phyloP scores from a whole-genome alignment of 2,113 vertebrate genomes.

The Cebus imitator region DNA sequence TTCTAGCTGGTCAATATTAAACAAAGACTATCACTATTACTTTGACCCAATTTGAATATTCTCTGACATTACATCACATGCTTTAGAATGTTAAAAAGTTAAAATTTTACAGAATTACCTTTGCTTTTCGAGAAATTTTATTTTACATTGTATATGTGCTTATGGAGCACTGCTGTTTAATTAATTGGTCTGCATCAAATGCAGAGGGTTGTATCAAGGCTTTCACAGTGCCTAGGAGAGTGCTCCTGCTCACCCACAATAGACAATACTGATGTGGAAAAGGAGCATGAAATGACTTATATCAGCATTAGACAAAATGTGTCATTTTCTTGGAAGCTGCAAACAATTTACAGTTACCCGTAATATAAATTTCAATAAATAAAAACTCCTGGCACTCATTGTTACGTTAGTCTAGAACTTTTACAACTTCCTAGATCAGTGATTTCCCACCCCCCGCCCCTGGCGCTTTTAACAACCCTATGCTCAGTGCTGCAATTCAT shows the following conservation, averaged over 20 bases:
- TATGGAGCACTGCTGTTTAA: not conserved
- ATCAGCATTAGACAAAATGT: not conserved
- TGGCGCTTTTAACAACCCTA: not conserved
- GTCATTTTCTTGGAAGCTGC: not conserved
- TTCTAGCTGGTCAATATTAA: not conserved
- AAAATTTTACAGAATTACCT: not conserved
- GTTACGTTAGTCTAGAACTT: conserved; percentile 49
- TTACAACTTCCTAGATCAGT: conserved; percentile 10
- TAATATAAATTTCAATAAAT: conserved; percentile 49
- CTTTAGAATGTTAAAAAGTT: not conserved
- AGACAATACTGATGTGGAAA: not conserved
- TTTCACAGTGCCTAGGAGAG: not conserved
- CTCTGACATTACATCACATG: not conserved
- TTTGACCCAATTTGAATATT: not conserved
- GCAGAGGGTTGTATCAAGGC: not conserved
- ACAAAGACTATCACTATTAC: conserved; percentile 7
- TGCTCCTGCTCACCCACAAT: not conserved
- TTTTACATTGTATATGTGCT: not conserved
- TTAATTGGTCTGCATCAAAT: not conserved
- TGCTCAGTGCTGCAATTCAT: not conserved
- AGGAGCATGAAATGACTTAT: not conserved
- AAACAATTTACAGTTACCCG: not conserved
- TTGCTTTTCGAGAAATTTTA: not conserved
- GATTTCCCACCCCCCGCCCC: not conserved
- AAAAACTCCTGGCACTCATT: not conserved